A percentile compares a stretch with the other conserved stretches of the same genome.
These are phyloP conservation scores for Auanema sp. DNA, from an alignment of 2,888 invertebrate species.

Conservation along the genomic window DNA sequence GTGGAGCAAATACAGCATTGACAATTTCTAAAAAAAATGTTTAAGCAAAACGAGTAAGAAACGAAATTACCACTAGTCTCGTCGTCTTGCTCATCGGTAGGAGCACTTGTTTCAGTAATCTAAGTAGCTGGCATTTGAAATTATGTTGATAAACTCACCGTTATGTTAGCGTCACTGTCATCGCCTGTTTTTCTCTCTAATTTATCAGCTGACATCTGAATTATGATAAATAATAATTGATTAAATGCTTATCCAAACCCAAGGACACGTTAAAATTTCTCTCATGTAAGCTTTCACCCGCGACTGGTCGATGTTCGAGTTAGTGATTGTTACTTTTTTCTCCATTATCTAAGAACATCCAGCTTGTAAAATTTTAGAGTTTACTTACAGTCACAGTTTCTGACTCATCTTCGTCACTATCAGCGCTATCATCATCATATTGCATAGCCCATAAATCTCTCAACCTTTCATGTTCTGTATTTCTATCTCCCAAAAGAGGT, in stretches of 20 bases:
- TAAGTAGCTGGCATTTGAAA: too few relatives aligned
- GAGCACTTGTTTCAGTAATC: too few relatives aligned
- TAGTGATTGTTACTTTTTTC: slow-evolving; percentile 12
- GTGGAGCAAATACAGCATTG: slow-evolving; percentile 5
- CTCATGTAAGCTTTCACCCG: slow-evolving; percentile 18
- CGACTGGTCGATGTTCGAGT: slow-evolving; percentile 19
- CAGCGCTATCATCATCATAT: neutral
- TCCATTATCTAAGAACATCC: slow-evolving; percentile 13
- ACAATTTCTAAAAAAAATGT: slow-evolving; percentile 6
- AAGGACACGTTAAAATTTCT: slow-evolving; percentile 14
- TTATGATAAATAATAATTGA: too few relatives aligned
- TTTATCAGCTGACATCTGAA: too few relatives aligned
- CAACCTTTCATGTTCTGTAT: neutral
- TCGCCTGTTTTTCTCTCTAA: too few relatives aligned
- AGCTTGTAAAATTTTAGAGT: too few relatives aligned
- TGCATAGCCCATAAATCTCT: slow-evolving; percentile 10
- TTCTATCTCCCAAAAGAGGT: too few relatives aligned
- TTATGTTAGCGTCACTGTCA: too few relatives aligned
- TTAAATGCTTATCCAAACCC: slow-evolving; percentile 7
- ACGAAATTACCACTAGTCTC: too few relatives aligned
- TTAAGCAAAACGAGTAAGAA: too few relatives aligned
- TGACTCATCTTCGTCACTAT: slow-evolving; percentile 16
- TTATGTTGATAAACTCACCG: too few relatives aligned
- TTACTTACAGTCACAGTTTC: slow-evolving; percentile 11
- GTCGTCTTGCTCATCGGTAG: too few relatives aligned